phyloP scores from a whole-genome alignment of 2,888 invertebrate genomes.

The Liopterus haemorrhoidalis region DNA sequence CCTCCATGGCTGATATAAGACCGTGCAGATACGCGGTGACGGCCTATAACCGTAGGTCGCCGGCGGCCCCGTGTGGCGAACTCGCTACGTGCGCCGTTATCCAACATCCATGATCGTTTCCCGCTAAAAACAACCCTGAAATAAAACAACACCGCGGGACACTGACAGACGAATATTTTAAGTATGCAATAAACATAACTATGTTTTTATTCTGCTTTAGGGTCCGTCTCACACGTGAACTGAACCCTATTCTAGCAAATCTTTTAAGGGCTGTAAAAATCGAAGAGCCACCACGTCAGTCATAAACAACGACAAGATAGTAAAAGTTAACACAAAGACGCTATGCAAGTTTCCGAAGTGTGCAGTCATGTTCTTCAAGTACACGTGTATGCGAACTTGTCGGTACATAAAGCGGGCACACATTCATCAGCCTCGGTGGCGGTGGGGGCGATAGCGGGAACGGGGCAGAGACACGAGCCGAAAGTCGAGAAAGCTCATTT shows the following conservation, averaged over 20 bases:
- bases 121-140: conserved; percentile 17
- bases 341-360: too few relatives aligned
- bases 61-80: not conserved
- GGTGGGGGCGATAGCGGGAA: too few relatives aligned
- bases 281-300: conserved; percentile 8
- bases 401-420: too few relatives aligned
- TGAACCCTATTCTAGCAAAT: conserved; percentile 27
- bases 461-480: too few relatives aligned
- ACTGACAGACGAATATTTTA: too few relatives aligned
- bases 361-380: too few relatives aligned
- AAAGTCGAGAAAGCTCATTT: too few relatives aligned
- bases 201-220: conserved; percentile 19
- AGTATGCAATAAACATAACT: conserved; percentile 17
- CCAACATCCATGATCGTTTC: not conserved
- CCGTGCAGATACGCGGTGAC: not conserved
- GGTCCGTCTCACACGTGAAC: conserved; percentile 33
- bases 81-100: not conserved
- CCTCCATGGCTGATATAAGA: not conserved
- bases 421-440: too few relatives aligned
- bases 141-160: conserved; percentile 16
- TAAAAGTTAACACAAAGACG: conserved; percentile 16
- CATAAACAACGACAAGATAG: conserved; percentile 16
- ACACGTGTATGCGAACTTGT: too few relatives aligned
- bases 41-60: not conserved
- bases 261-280: conserved; percentile 32